Evolutionary conservation across 2,797 vertebrate species (phyloP), one percentile per base, ranked within the genome.

Genomic region (Xiphophorus birchmanni): DNA sequence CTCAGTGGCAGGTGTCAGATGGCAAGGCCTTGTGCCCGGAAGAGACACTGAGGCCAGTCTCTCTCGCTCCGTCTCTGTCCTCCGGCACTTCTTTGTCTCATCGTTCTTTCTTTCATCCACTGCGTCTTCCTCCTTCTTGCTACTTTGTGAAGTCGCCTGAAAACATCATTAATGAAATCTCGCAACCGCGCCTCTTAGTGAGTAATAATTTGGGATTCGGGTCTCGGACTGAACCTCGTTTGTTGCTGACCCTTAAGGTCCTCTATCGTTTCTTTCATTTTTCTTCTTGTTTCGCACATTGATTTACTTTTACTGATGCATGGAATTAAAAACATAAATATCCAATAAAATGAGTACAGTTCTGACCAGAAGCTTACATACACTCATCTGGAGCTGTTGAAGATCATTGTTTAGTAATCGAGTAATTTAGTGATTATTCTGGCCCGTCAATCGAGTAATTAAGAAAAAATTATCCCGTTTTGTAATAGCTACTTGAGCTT

Each of bases 1-100:
- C 93, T 91, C 95, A 93, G 95, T 94, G 94, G 96, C 96, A 96
- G 96, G 96, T 96, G 96, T 96, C 95, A 96, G 96, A 95, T 96
- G 95, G 95, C 94, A 90, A 94, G 94, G 94, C 91, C 93, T 91
- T 89, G 88, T 93, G 94, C 91, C 94, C 90, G 74, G 90, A 93
- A 92, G 90, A 92, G 91, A 96, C 94, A 96, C 92, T 94, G 87
- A 89, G 91, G 82, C 90, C 83, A 89, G 92, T 96, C 90, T 93
- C 82, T 82, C 77, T 93, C 82, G 82, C 78, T 83, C 77, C 79
- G 58, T 73, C 75, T 75, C 77, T 80, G 67, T 71, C 67, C 67
- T 44, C 67, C 18, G 35, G 7, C 76, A 23, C 73, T 75, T 69
- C 88, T 79, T 83, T 75, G 81, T 54, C 78, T 88, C 75, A 60